These are phyloP conservation scores for Masticophis lateralis DNA, from an alignment of 2,797 vertebrate genomes.

Conservation along the genomic window DNA sequence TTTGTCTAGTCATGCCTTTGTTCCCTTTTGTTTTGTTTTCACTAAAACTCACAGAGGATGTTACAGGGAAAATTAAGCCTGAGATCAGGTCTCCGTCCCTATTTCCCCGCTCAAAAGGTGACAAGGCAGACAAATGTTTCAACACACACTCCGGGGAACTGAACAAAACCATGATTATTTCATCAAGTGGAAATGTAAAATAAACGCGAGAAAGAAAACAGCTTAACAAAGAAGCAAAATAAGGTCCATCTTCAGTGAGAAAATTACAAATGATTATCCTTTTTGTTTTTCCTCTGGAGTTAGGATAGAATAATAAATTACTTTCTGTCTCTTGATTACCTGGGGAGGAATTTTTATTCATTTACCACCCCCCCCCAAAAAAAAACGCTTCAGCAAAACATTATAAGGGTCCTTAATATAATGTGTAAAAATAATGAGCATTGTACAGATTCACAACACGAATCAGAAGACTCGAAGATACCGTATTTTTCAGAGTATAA, in stretches of 20 bases:
- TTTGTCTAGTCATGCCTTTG: not conserved
- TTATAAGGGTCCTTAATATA: constrained; percentile 16
- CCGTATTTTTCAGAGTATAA: too few species aligned
- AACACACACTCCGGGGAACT: not conserved
- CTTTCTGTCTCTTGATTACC: constrained; percentile 8
- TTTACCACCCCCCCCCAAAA: not conserved
- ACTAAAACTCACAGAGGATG: not conserved
- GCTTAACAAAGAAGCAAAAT: constrained; percentile 9
- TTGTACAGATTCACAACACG: constrained; percentile 21
- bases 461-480: not conserved
- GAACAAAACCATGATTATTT: not conserved
- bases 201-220: constrained; percentile 4
- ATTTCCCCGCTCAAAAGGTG: not conserved
- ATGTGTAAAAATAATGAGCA: not conserved
- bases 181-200: constrained; percentile 15
- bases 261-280: constrained; percentile 5
- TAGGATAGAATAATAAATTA: constrained; percentile 8
- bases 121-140: not conserved
- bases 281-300: not conserved
- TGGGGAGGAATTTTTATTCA: not conserved
- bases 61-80: not conserved
- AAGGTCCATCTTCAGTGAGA: not conserved
- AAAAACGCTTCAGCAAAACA: not conserved
- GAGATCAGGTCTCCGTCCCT: not conserved
- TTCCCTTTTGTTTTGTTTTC: not conserved